Base-by-base conservation (phyloP, 2,797 vertebrate species). In the Ptychadena robeensis region DNA sequence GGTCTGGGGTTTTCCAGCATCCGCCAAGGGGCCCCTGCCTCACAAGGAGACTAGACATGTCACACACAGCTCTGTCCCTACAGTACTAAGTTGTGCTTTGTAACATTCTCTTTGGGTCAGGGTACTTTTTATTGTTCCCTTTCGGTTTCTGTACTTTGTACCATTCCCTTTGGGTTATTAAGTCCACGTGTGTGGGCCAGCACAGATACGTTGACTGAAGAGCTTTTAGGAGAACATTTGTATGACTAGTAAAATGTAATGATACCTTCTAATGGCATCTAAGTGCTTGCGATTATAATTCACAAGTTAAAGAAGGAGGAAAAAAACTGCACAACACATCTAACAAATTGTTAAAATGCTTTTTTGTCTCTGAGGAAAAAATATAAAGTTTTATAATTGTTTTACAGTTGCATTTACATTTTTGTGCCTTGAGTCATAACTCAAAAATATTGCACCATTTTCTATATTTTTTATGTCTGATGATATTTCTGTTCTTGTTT, bases 221-320 rank as follows among this genome's bases (percentile, higher is more conserved):
- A 18, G 8, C 22, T 22, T 53, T 53, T 22, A 22, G 44, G 22
- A 48, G 44, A 53, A 53, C 44, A n/a, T 53, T 53, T 53, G 12
- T 53, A 22, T 53, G 44, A 53, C 34, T 68, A 37, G 34, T 38
- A 68, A 35, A 68, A n/a, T 68, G 8, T 35, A 68, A 37, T 10
- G 34, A 37, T 38, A 35, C 34, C 15, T n/a, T 25, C 32, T 68
- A 68, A 68, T 68, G 66, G 34, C 34, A 6, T 37, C 22, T 35
- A 68, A 68, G 32, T 68, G 34, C 66, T n/a, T 68, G 66, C 66
- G 37, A 35, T 68, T 68, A 68, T 38, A 38, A 15, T 9, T 68
- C 15, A 37, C 34, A 34, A 37, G 18, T 35, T 37, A 68, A 68
- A 68, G 32, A 68, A 68, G 32, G 9, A 2, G 4, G 2, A 22